Base-by-base conservation (phyloP, 2,888 invertebrate species). In the Hylaea fasciaria region DNA sequence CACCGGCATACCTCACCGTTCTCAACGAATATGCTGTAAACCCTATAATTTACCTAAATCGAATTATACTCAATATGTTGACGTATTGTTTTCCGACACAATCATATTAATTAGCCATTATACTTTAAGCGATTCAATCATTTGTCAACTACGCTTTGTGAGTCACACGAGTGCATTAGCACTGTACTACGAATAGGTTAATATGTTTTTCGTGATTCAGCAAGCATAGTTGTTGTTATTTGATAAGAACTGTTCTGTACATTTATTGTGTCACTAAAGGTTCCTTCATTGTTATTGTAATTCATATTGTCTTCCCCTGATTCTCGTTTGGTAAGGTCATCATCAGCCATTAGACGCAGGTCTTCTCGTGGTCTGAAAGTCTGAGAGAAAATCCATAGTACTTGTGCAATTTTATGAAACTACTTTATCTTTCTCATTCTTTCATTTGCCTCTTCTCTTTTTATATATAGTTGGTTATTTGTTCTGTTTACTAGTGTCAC, bases 21-120 rank as follows among this genome's bases (percentile, higher is more conserved):
- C 22, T 5, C 22, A 37, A 0, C 35, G 13, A 40, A 8, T 32
- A 46, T 51, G 50, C 45, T 48, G 32, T 44, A 37, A 47, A 40
- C 32, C 45, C n/a, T 45, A 39, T 43, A 49, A 28, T 39, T 13
- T 12, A 44, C 22, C 28, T 45, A 41, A 35, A 51, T 35, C 8
- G 11, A 14, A 32, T 35, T 39, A 39, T 57, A 50, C 45, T 50
- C 13, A 49, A 5, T 14, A 29, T 28, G n/a, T n/a, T n/a, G n/a
- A n/a, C n/a, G n/a, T n/a, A n/a, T n/a, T n/a, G n/a, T n/a, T n/a
- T n/a, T n/a, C n/a, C n/a, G n/a, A n/a, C n/a, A n/a, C n/a, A n/a
- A n/a, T n/a, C n/a, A 46, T 57, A 57, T 32, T 56, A 43, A 10
- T 49, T 28, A 35, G 17, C 43, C 1, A 37, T 37, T 53, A 5